A percentile compares a stretch with the other conserved stretches of the same genome.
Evolutionary conservation across 2,113 vertebrate genomes (phyloP).

Genomic region (Odocoileus virginianus): DNA sequence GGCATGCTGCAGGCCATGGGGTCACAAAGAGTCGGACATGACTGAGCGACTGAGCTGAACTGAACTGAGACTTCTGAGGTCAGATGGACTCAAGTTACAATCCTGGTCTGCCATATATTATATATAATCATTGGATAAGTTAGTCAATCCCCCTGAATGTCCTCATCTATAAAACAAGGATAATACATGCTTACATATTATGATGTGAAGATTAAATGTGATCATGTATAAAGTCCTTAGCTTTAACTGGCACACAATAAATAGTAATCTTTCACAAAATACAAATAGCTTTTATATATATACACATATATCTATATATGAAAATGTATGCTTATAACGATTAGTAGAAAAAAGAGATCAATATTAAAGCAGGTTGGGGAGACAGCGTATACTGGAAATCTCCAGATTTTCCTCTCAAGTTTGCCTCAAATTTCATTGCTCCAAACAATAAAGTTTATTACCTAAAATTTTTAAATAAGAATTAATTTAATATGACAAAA

Average conservation of each 20-base stretch:
- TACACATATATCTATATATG: background rate
- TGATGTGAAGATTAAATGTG: background rate
- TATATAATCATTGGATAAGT: background rate
- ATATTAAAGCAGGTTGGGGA: background rate
- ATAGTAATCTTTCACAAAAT: background rate
- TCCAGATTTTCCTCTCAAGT: background rate
- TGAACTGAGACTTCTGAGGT: background rate
- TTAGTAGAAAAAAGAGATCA: background rate
- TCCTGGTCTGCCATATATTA: background rate
- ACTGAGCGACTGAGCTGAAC: background rate
- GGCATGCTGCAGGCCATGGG: background rate
- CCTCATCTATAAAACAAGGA: background rate
- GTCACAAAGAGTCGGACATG: background rate
- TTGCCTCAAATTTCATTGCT: background rate
- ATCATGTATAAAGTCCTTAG: background rate
- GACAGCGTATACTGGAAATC: background rate
- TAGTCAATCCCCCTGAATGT: background rate
- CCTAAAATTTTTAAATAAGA: background rate
- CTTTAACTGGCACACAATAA: background rate
- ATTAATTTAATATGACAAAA: background rate
- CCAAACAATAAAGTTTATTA: background rate
- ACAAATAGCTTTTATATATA: background rate
- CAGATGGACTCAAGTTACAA: background rate
- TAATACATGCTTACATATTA: background rate
- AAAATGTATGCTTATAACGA: background rate